Evolutionary conservation across 2,797 vertebrate species (phyloP).

Genomic region (Heterohyrax brucei): DNA sequence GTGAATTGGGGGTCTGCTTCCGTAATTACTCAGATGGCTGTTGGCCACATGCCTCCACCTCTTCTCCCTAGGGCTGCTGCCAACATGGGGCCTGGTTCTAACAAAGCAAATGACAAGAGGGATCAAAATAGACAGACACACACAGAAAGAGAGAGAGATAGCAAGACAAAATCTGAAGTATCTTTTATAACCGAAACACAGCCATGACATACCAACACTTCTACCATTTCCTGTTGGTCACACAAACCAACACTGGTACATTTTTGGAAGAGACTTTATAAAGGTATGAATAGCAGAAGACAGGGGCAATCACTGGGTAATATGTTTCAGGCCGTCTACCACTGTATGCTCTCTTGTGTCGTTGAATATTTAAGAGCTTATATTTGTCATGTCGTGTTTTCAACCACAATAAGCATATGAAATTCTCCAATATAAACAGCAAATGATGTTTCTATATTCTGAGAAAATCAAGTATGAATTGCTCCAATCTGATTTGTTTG

Average conservation of each 20-base stretch:
- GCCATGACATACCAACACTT: not conserved
- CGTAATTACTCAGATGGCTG: not conserved
- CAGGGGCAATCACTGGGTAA: not conserved
- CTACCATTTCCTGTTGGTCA: not conserved
- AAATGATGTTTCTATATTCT: conserved; percentile 47
- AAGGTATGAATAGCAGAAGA: not conserved
- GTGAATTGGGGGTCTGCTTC: not conserved
- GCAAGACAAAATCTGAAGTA: not conserved
- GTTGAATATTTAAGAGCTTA: conserved; percentile 42
- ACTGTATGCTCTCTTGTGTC: not conserved
- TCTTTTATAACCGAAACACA: not conserved
- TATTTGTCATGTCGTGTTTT: conserved; percentile 62
- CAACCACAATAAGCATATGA: not conserved
- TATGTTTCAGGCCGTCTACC: not conserved
- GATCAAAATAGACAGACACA: too few relatives aligned
- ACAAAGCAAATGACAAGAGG: not conserved
- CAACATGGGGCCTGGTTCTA: not conserved
- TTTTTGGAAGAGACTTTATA: not conserved
- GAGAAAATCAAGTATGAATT: conserved; percentile 1
- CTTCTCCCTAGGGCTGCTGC: not conserved
- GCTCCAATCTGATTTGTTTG: not conserved
- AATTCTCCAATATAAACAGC: conserved; percentile 61
- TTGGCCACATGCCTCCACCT: not conserved
- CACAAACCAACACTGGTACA: not conserved
- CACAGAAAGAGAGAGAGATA: too few relatives aligned